Evolutionary conservation across 2,888 invertebrate species (phyloP), one percentile per base, ranked within the genome.

Genomic region (Prenolepis imparis): DNA sequence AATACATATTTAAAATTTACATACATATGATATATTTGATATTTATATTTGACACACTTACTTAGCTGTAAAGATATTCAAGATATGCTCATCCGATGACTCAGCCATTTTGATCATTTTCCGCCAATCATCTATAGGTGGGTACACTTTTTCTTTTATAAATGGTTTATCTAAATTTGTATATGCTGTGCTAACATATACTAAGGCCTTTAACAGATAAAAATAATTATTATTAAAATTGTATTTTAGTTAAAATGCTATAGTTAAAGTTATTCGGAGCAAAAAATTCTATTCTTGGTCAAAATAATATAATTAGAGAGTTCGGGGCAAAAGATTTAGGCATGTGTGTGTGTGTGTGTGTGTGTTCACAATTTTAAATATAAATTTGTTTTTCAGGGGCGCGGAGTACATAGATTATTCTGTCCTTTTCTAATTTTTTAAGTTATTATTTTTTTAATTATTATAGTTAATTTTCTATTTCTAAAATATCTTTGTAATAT

Each of bases 111-210:
- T 95, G 4, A 98, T 96, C 0, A 96, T 96, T 3, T 96, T 96
- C 32, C 95, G 95, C 97, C 98, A 98, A 91, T 97, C 96, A 0
- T 96, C 96, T 59, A 96, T 95, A 0, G 96, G 94, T 1, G 97
- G 97, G 92, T 98, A 98, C 68, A 98, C 95, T 73, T 96, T 95
- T 95, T 99, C 98, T 78, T 97, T 97, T 0, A 98, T 96, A 0
- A 96, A 95, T n/a, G 96, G 95, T 44, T 96, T 95, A 90, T 98
- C 97, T 9, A 97, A 97, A 94, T 99, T 98, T 11, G 98, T 97
- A 94, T 98, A 99, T 0, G 98, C 97, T 0, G 98, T 98, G 0
- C 98, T 98, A 0, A 98, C 97, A 94, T 99, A 98, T 0, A 98
- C 95, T 18, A 98, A 95, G 0, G 96, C 96, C 96, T 96, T 94